phyloP scores from a whole-genome alignment of 2,888 invertebrate genomes.

The Pollenia amentaria region DNA sequence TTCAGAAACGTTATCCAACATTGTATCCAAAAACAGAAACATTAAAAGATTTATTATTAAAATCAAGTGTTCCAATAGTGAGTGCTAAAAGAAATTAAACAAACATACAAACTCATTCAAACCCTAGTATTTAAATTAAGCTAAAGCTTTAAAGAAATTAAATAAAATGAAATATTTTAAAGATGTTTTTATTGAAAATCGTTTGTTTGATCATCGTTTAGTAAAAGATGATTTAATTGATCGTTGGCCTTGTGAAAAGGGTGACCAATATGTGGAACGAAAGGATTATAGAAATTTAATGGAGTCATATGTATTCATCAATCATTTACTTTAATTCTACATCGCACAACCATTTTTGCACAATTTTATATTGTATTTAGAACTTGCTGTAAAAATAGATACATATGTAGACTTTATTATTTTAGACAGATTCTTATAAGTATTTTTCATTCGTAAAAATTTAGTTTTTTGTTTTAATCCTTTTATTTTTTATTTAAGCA shows the following conservation, averaged over 20 bases:
- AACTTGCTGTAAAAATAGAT: slow-evolving; percentile 40
- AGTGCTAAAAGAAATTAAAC: slow-evolving; percentile 76
- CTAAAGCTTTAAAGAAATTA: neutral
- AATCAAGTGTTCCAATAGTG: slow-evolving; percentile 84
- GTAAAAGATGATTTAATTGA: slow-evolving; percentile 83
- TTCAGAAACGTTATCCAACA: slow-evolving; percentile 81
- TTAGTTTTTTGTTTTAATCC: slow-evolving; percentile 44
- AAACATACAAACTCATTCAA: neutral
- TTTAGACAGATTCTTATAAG: neutral
- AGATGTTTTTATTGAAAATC: slow-evolving; percentile 82
- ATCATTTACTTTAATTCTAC: slow-evolving; percentile 32
- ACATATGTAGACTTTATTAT: slow-evolving; percentile 14
- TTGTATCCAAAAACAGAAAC: slow-evolving; percentile 80
- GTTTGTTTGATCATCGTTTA: slow-evolving; percentile 83
- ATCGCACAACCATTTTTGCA: slow-evolving; percentile 47
- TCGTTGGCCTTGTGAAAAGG: slow-evolving; percentile 81
- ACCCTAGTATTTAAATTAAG: too few species aligned
- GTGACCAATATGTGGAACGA: slow-evolving; percentile 81
- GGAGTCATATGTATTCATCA: slow-evolving; percentile 83
- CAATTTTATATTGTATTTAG: slow-evolving; percentile 32
- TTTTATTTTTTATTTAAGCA: slow-evolving; percentile 31
- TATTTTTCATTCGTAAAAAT: slow-evolving; percentile 33
- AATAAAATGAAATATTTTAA: slow-evolving; percentile 79
- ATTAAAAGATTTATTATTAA: slow-evolving; percentile 81
- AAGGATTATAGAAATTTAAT: slow-evolving; percentile 84